These are phyloP conservation scores for Helicoverpa assulta DNA, from an alignment of 2,888 invertebrate genomes.

Conservation along the genomic window DNA sequence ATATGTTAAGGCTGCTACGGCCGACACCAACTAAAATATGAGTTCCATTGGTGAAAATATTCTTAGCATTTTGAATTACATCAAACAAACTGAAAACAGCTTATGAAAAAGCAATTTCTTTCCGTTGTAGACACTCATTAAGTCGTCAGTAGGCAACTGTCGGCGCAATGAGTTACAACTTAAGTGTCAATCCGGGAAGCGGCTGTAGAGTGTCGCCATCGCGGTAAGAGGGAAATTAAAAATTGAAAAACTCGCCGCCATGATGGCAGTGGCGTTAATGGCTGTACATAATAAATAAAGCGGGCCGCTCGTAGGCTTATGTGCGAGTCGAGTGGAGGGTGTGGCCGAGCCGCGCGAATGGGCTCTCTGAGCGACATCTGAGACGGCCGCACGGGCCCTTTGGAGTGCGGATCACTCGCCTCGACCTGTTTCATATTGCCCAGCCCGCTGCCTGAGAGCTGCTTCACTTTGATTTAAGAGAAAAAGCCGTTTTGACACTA, in stretches of 20 bases:
- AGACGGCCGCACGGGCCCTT: constrained; percentile 87
- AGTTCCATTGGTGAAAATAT: constrained; percentile 1
- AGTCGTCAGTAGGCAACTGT: constrained; percentile 62
- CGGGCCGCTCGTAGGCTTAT: constrained; percentile 87
- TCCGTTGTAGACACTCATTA: constrained; percentile 73
- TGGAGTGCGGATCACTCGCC: constrained; percentile 85
- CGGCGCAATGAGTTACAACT: constrained; percentile 79
- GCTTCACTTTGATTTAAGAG: constrained; percentile 89
- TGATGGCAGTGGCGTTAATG: constrained; percentile 89
- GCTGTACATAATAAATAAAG: constrained; percentile 90
- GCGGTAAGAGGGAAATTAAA: constrained; percentile 88
- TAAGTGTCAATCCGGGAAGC: constrained; percentile 84
- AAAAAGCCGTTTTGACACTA: constrained; percentile 85
- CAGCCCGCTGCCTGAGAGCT: constrained; percentile 84
- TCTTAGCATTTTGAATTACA: constrained; percentile 20
- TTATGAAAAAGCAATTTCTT: constrained; percentile 60
- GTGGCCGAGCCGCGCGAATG: constrained; percentile 88
- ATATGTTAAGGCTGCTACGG: background rate
- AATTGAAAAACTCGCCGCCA: constrained; percentile 89
- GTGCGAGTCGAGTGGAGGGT: constrained; percentile 89
- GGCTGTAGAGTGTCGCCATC: constrained; percentile 79
- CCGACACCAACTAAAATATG: background rate
- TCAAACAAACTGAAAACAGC: constrained; percentile 26
- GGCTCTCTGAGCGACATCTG: constrained; percentile 89
- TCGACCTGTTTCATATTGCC: constrained; percentile 89